These are phyloP conservation scores for Pararge aegeria DNA, from an alignment of 1,140 invertebrate genomes.

Conservation along the genomic window DNA sequence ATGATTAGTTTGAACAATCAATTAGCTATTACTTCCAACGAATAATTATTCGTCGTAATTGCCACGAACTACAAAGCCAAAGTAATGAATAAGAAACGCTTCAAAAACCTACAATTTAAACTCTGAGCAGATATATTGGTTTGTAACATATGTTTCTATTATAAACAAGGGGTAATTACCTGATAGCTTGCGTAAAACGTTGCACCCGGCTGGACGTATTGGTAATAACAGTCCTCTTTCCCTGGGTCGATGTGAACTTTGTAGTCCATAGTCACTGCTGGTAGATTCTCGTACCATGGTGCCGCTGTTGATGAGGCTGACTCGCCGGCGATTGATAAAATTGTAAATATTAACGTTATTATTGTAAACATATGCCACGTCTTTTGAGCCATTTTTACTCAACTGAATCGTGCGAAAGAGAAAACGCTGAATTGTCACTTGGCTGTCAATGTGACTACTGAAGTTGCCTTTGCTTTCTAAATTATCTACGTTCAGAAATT, in stretches of 20 bases:
- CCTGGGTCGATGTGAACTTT: constrained; percentile 96
- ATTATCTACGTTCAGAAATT: neutral
- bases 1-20: too few species aligned
- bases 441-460: neutral
- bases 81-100: neutral
- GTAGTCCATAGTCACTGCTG: constrained; percentile 96
- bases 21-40: too few species aligned
- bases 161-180: constrained; percentile 78
- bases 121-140: neutral
- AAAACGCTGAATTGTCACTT: constrained; percentile 8
- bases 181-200: constrained; percentile 96
- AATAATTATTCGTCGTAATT: too few species aligned
- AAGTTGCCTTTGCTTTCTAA: neutral
- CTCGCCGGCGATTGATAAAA: constrained; percentile 71
- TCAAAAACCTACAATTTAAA: neutral
- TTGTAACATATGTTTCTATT: constrained; percentile 22
- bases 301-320: constrained; percentile 55
- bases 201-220: constrained; percentile 94
- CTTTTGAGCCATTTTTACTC: constrained; percentile 66
- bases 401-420: constrained; percentile 20
- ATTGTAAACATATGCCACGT: constrained; percentile 73
- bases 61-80: neutral
- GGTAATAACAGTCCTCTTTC: constrained; percentile 97
- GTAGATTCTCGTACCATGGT: constrained; percentile 90
- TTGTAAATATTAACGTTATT: constrained; percentile 67